Conservation (phyloP, 2,888 invertebrate genomes). For the Meteorus cinctellus region DNA sequence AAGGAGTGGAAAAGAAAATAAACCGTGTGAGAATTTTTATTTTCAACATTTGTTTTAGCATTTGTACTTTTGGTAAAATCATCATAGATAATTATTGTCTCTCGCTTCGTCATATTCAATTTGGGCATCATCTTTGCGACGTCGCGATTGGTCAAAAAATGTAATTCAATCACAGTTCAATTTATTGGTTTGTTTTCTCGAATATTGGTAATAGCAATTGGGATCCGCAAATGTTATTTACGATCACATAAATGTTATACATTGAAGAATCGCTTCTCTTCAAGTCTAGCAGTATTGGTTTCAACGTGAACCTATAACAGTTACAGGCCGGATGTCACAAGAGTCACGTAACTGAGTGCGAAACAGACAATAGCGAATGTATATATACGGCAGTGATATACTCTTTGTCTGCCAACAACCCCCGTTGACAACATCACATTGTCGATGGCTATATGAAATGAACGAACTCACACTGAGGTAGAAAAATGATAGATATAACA, state of each 20-base stretch:
- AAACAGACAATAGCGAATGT: neutral
- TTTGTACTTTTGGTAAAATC: neutral
- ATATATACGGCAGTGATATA: neutral
- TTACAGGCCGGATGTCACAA: slow-evolving; percentile 3
- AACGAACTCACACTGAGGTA: too few species aligned
- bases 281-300: neutral
- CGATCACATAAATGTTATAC: too few species aligned
- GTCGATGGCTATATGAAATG: neutral
- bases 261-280: too few species aligned
- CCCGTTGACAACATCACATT: neutral
- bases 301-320: neutral
- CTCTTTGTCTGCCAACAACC: neutral
- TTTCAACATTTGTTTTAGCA: slow-evolving; percentile 41
- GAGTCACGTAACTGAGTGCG: slow-evolving; percentile 1
- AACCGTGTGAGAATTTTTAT: slow-evolving; percentile 55
- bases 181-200: too few species aligned
- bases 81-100: neutral
- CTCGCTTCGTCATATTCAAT: neutral
- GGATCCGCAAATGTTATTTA: too few species aligned
- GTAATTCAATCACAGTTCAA: too few species aligned
- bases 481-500: too few species aligned
- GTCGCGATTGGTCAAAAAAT: too few species aligned
- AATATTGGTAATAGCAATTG: too few species aligned
- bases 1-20: slow-evolving; percentile 1
- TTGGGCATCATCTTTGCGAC: too few species aligned